Evolutionary conservation across 2,888 invertebrate genomes (phyloP).

Genomic region (Boloria euphrosyne): DNA sequence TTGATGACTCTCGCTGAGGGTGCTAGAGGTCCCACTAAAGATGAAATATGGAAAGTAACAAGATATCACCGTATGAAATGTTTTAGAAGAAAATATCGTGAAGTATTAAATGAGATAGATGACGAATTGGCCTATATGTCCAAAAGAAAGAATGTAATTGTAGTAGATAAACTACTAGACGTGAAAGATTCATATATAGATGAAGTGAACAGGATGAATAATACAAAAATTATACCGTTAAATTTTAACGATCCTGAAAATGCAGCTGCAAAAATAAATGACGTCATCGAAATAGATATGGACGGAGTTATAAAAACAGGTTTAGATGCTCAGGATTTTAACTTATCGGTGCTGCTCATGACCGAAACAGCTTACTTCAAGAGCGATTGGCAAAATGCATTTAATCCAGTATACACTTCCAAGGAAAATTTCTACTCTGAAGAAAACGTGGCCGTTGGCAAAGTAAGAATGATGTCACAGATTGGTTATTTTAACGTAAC

Average conservation of each 20-base stretch:
- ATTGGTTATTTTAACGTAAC: conserved; percentile 54
- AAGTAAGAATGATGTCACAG: conserved; percentile 64
- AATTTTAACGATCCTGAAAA: conserved; percentile 50
- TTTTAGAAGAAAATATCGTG: conserved; percentile 52
- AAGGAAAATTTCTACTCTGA: conserved; percentile 51
- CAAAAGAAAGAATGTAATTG: conserved; percentile 52
- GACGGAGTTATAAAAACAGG: conserved; percentile 47
- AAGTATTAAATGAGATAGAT: conserved; percentile 51
- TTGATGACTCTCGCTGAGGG: conserved; percentile 60
- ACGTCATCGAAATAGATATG: conserved; percentile 47
- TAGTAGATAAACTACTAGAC: conserved; percentile 53
- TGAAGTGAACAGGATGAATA: conserved; percentile 49
- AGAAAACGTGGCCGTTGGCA: conserved; percentile 41
- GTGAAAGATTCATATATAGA: conserved; percentile 52
- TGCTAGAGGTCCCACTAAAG: conserved; percentile 51
- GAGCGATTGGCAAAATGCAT: conserved; percentile 58
- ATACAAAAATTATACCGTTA: conserved; percentile 51
- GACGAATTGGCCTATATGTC: conserved; percentile 47
- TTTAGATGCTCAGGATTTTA: conserved; percentile 57
- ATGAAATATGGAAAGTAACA: conserved; percentile 59
- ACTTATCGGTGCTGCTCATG: conserved; percentile 51
- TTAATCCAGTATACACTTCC: conserved; percentile 50
- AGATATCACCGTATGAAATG: conserved; percentile 54
- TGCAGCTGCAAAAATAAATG: conserved; percentile 52
- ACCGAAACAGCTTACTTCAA: conserved; percentile 59